Evolutionary conservation across 2,888 invertebrate genomes (phyloP).

Genomic region (Pyrochroa serraticornis): DNA sequence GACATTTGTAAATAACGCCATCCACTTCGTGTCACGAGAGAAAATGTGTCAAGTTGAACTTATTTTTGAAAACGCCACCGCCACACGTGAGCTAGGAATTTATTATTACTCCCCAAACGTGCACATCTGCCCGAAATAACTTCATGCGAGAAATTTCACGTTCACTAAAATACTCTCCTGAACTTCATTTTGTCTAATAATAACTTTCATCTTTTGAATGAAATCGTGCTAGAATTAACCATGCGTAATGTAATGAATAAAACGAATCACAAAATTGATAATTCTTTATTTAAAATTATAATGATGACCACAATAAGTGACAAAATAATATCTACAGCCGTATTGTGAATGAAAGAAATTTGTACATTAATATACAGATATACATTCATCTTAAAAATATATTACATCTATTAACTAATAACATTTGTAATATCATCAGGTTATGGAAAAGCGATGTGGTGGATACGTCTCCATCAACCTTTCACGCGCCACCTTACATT

Average conservation of each 20-base stretch:
- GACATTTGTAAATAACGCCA: too few relatives aligned
- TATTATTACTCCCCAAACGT: too few relatives aligned
- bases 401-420: slow-evolving; percentile 39
- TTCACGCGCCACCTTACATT: slow-evolving; percentile 22
- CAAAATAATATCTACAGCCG: slow-evolving; percentile 38
- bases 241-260: too few relatives aligned
- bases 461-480: slow-evolving; percentile 11
- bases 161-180: too few relatives aligned
- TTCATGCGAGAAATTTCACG: too few relatives aligned
- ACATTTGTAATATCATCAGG: slow-evolving; percentile 39
- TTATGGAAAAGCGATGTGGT: slow-evolving; percentile 13
- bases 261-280: slow-evolving; percentile 5
- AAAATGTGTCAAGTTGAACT: too few relatives aligned
- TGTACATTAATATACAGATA: slow-evolving; percentile 54
- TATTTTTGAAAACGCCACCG: too few relatives aligned
- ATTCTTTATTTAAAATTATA: slow-evolving; percentile 30
- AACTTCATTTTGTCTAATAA: too few relatives aligned
- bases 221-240: too few relatives aligned
- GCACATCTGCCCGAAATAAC: too few relatives aligned
- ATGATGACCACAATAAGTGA: slow-evolving; percentile 35
- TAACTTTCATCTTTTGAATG: not conserved
- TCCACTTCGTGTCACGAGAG: too few relatives aligned
- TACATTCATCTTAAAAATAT: slow-evolving; percentile 40
- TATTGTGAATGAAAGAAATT: slow-evolving; percentile 49
- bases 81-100: too few relatives aligned